Evolutionary conservation across 2,888 invertebrate species (phyloP).

Genomic region (Euphydryas editha): DNA sequence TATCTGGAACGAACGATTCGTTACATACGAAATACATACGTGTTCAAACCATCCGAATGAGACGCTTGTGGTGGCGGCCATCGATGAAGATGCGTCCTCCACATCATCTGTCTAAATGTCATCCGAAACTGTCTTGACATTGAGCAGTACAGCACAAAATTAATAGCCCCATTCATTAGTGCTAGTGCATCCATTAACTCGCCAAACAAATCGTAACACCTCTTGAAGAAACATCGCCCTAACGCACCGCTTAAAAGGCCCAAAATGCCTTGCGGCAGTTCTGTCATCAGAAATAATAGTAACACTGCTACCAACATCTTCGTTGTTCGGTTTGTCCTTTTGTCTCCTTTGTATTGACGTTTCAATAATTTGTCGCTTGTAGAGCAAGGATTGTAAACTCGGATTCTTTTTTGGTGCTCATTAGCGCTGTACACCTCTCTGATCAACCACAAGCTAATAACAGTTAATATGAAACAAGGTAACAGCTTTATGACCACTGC

Average conservation of each 20-base stretch:
- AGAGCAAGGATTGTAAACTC: conserved; percentile 74
- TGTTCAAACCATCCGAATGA: conserved; percentile 85
- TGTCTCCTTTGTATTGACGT: conserved; percentile 72
- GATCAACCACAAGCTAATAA: conserved; percentile 88
- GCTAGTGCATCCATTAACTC: conserved; percentile 96
- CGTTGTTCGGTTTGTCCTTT: conserved; percentile 90
- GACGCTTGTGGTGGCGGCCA: conserved; percentile 80
- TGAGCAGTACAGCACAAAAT: conserved; percentile 96
- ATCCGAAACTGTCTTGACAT: conserved; percentile 96
- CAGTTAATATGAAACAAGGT: conserved; percentile 90
- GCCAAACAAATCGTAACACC: conserved; percentile 91
- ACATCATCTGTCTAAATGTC: conserved; percentile 76
- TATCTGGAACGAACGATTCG: no score
- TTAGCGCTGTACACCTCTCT: conserved; percentile 88
- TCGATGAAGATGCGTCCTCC: conserved; percentile 72
- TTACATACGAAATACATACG: conserved; percentile 85
- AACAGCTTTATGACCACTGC: conserved; percentile 91
- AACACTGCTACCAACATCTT: conserved; percentile 95
- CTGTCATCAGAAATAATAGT: conserved; percentile 93
- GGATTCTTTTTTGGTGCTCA: conserved; percentile 86
- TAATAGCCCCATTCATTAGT: conserved; percentile 95
- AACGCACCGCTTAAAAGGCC: conserved; percentile 74
- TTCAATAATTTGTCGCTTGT: conserved; percentile 67
- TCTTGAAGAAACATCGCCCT: conserved; percentile 88
- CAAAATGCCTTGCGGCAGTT: conserved; percentile 92